phyloP scores from a whole-genome alignment of 2,797 vertebrate genomes.

The Tapera naevia region DNA sequence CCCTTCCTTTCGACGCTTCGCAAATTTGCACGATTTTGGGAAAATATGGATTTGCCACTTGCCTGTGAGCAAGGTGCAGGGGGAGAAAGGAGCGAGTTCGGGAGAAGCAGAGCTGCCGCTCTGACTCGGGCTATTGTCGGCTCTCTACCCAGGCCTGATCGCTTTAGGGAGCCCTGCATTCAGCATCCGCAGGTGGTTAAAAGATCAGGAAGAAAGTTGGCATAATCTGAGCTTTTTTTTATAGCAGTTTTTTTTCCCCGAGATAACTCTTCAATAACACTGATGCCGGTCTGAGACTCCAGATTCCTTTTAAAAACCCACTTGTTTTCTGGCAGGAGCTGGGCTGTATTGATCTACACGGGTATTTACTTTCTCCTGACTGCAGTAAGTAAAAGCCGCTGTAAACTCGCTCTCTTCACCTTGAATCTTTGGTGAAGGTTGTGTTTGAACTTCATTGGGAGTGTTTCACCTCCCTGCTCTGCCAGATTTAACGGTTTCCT shows the following conservation, averaged over 20 bases:
- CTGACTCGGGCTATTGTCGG: too few species aligned
- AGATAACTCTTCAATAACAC: background rate
- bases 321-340: background rate
- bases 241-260: background rate
- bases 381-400: background rate
- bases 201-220: background rate
- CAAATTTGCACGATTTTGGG: background rate
- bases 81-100: background rate
- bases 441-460: background rate
- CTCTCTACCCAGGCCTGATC: background rate
- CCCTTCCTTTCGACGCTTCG: background rate
- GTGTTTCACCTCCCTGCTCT: background rate
- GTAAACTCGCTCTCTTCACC: background rate
- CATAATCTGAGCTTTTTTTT: background rate
- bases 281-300: background rate
- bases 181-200: background rate
- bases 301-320: too few species aligned
- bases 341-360: background rate
- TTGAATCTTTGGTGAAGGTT: slow-evolving; percentile 12
- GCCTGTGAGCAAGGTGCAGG: background rate
- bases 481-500: background rate
- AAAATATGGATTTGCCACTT: background rate
- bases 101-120: background rate
- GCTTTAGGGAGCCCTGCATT: accelerated
- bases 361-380: slow-evolving; percentile 38